Conservation (phyloP, 2,797 vertebrate genomes). For the Crenuchus spilurus region DNA sequence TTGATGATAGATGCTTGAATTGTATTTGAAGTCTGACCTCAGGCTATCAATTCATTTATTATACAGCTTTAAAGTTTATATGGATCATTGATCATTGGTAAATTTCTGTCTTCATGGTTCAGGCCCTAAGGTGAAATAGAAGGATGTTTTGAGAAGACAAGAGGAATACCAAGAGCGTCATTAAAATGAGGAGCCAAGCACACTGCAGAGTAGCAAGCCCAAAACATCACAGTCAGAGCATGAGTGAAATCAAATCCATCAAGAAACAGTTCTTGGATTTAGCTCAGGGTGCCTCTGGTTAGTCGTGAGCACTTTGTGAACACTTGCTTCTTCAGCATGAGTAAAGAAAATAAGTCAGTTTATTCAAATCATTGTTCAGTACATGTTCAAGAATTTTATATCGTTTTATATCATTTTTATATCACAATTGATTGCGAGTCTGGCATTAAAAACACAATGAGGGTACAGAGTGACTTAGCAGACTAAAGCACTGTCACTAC, state of each 20-base stretch:
- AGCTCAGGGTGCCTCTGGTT: background rate
- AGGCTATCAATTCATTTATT: background rate
- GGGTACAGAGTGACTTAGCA: no score
- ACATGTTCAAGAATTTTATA: no score
- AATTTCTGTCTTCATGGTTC: background rate
- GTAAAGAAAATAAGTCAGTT: no score
- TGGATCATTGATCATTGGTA: background rate
- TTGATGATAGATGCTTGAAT: conserved; percentile 4
- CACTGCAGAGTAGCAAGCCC: background rate
- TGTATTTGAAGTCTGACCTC: background rate
- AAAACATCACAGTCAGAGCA: background rate
- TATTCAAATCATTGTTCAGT: no score
- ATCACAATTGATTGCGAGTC: no score
- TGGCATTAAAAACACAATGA: no score
- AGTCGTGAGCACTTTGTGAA: no score
- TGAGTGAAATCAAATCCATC: background rate
- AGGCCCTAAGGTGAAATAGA: background rate
- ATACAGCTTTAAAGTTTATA: conserved; percentile 9
- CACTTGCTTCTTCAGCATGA: no score
- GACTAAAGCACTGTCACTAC: no score
- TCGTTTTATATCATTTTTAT: no score
- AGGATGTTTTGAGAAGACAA: conserved; percentile 23
- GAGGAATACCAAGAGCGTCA: conserved; percentile 2
- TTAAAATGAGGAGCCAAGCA: background rate
- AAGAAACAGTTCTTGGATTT: background rate